phyloP scores from a whole-genome alignment of 1,140 invertebrate species.

The Frieseomelitta varia region DNA sequence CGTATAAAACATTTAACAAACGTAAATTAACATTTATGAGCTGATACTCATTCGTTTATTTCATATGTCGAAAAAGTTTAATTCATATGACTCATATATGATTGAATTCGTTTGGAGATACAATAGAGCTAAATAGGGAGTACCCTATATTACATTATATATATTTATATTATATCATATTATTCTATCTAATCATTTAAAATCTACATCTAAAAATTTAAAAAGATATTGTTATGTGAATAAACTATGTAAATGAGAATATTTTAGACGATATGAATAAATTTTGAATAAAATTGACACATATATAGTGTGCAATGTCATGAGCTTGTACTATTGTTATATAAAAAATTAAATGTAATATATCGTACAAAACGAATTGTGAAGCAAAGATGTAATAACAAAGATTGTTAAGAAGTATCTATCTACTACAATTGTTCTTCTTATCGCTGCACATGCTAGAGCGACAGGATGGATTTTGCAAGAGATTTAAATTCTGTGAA shows the following conservation, averaged over 20 bases:
- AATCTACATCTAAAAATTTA: background rate
- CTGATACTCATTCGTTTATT: background rate
- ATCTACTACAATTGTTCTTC: too few relatives aligned
- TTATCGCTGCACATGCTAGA: conserved; percentile 1
- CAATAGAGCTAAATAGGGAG: conserved; percentile 1
- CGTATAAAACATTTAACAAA: background rate
- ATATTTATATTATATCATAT: background rate
- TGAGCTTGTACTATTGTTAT: background rate
- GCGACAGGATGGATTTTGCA: conserved; percentile 1
- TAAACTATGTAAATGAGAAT: background rate
- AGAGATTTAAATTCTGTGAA: conserved; percentile 19
- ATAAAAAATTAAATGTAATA: background rate
- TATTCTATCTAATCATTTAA: background rate
- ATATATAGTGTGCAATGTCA: background rate
- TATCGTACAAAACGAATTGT: background rate
- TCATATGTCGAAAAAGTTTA: background rate
- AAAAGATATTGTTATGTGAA: background rate
- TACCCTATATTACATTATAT: background rate
- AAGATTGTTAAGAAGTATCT: background rate
- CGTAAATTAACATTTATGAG: background rate
- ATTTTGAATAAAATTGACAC: background rate
- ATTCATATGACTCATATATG: background rate
- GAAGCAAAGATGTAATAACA: background rate
- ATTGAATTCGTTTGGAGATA: conserved; percentile 25
- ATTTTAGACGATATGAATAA: background rate